phyloP scores from a whole-genome alignment of 2,797 vertebrate species.

The Phataginus tricuspis region DNA sequence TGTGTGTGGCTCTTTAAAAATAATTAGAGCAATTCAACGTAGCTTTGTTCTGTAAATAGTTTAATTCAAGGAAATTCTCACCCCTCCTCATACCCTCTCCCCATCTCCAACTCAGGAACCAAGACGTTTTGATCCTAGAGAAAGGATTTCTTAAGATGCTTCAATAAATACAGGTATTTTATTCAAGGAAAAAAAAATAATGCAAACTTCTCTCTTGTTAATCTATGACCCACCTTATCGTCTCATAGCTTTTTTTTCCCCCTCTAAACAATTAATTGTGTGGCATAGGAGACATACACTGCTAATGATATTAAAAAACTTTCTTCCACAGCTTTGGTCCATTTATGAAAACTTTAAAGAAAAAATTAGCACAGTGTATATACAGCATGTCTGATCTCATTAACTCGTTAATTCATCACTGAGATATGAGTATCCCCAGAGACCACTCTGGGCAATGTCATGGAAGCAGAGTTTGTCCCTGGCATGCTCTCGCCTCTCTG shows the following conservation, averaged over 20 bases:
- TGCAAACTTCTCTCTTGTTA: slow-evolving; percentile 15
- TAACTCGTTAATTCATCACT: slow-evolving; percentile 59
- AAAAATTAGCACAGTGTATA: slow-evolving; percentile 52
- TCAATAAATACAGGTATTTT: slow-evolving; percentile 37
- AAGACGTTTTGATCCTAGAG: slow-evolving; percentile 13
- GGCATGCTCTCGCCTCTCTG: neutral
- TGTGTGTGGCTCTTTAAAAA: neutral
- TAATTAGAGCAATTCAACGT: slow-evolving; percentile 29
- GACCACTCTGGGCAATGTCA: slow-evolving; percentile 7
- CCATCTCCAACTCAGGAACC: neutral
- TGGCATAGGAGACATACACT: neutral
- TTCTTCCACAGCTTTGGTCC: neutral
- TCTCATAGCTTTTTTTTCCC: neutral
- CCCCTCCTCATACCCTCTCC: neutral
- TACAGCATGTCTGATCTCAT: slow-evolving; percentile 43
- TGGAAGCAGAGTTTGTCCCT: neutral
- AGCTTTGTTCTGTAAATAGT: slow-evolving; percentile 43
- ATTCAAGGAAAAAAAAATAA: slow-evolving; percentile 29
- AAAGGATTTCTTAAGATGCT: slow-evolving; percentile 40
- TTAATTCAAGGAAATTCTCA: slow-evolving; percentile 39
- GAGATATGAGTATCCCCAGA: slow-evolving; percentile 46
- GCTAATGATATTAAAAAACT: slow-evolving; percentile 22
- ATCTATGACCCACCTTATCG: neutral
- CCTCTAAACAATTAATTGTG: neutral
- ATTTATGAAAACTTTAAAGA: slow-evolving; percentile 45